These are phyloP conservation scores for Choristoneura rosaceana DNA, from an alignment of 2,888 invertebrate genomes.

Conservation along the genomic window DNA sequence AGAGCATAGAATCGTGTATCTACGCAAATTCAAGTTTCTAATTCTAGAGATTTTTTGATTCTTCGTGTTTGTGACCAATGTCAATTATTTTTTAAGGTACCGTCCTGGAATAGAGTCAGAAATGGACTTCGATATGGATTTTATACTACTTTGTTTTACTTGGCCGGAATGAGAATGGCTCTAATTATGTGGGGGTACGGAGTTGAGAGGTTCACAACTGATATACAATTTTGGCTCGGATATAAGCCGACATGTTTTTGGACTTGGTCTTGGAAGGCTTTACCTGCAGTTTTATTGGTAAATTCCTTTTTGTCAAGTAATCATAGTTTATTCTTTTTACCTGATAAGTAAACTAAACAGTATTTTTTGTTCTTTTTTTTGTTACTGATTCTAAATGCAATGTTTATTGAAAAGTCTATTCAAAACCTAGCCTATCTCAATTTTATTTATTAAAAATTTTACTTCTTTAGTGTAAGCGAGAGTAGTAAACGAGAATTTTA, in stretches of 20 bases:
- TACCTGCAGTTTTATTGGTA: constrained; percentile 64
- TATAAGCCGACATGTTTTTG: constrained; percentile 72
- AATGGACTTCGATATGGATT: constrained; percentile 54
- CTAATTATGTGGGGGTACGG: constrained; percentile 75
- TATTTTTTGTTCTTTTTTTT: too few species aligned
- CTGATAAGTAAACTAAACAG: too few species aligned
- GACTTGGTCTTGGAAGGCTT: constrained; percentile 61
- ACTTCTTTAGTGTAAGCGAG: too few species aligned
- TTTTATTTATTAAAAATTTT: too few species aligned
- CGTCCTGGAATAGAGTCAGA: constrained; percentile 43
- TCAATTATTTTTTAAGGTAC: constrained; percentile 48
- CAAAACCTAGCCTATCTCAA: too few species aligned
- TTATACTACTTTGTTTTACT: constrained; percentile 55
- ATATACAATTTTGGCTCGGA: constrained; percentile 73
- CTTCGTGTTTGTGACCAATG: neutral
- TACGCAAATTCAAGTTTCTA: too few species aligned
- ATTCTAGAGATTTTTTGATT: too few species aligned
- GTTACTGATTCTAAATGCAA: too few species aligned
- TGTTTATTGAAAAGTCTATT: too few species aligned
- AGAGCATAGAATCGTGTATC: too few species aligned
- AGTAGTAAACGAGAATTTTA: too few species aligned
- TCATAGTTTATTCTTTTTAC: too few species aligned
- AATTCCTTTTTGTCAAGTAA: neutral
- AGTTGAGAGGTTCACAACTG: constrained; percentile 64
- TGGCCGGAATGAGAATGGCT: constrained; percentile 63